Percentiles rank a stretch among this genome's conserved stretches.
These are phyloP conservation scores for Calephelis virginiensis DNA, from an alignment of 1,140 invertebrate species.

Conservation along the genomic window DNA sequence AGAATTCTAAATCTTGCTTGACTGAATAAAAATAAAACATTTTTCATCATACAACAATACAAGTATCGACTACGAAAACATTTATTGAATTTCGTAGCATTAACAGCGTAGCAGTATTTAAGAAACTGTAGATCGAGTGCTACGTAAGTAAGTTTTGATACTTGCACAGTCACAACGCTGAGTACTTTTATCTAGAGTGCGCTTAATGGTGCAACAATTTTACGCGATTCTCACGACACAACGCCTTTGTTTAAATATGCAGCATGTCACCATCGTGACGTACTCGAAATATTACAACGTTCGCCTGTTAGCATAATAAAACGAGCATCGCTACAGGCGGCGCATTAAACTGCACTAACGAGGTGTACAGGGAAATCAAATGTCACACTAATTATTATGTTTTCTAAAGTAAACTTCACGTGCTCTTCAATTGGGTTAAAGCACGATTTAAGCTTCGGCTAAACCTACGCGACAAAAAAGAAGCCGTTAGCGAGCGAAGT, in stretches of 20 bases:
- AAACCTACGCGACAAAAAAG: too few species aligned
- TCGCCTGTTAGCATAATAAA: conserved; percentile 73
- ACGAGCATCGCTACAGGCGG: conserved; percentile 64
- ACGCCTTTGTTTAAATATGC: conserved; percentile 73
- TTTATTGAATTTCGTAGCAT: too few species aligned
- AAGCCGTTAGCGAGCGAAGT: too few species aligned
- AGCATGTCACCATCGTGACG: conserved; percentile 68
- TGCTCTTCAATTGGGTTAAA: too few species aligned
- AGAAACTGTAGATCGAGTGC: background rate
- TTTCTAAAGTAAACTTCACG: conserved; percentile 23
- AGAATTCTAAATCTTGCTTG: too few species aligned
- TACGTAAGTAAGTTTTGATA: conserved; percentile 22
- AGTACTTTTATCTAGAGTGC: conserved; percentile 55
- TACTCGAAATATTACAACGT: conserved; percentile 73
- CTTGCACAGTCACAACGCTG: conserved; percentile 18
- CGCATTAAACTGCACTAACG: conserved; percentile 73
- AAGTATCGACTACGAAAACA: too few species aligned
- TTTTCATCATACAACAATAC: too few species aligned
- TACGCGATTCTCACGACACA: conserved; percentile 46
- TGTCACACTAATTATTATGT: conserved; percentile 47
- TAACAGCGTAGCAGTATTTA: too few species aligned
- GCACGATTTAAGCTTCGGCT: too few species aligned
- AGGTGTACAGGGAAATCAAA: conserved; percentile 64
- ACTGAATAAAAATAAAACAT: too few species aligned
- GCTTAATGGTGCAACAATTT: conserved; percentile 50